A percentile compares a stretch with the other conserved stretches of the same genome.
phyloP scores from a whole-genome alignment of 2,113 vertebrate species.

The Spea bombifrons region DNA sequence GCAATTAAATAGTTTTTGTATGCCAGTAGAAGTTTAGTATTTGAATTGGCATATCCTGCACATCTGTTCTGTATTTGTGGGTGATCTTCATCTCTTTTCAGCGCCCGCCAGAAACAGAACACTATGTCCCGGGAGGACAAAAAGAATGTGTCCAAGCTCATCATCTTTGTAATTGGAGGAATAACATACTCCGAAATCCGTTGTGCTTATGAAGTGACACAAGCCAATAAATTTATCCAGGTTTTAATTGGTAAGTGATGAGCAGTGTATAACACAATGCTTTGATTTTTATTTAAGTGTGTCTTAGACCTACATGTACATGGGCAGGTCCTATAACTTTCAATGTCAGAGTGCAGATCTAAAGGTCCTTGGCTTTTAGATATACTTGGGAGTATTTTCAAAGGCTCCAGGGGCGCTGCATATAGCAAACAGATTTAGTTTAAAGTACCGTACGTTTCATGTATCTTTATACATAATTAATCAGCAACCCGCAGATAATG shows the following conservation, averaged over 20 bases:
- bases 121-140: slow-evolving; percentile 73
- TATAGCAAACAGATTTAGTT: too few relatives aligned
- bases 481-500: too few relatives aligned
- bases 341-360: background rate
- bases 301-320: too few relatives aligned
- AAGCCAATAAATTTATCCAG: slow-evolving; percentile 81
- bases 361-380: background rate
- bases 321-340: too few relatives aligned
- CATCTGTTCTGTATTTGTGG: background rate
- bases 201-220: slow-evolving; percentile 86
- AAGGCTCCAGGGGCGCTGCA: too few relatives aligned
- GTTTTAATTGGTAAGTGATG: slow-evolving; percentile 85
- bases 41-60: too few relatives aligned
- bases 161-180: slow-evolving; percentile 92
- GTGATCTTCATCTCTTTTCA: slow-evolving; percentile 43
- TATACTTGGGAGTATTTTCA: too few relatives aligned
- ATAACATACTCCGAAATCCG: slow-evolving; percentile 89
- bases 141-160: slow-evolving; percentile 76
- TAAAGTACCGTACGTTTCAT: too few relatives aligned
- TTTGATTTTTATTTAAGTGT: too few relatives aligned
- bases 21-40: too few relatives aligned
- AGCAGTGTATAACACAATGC: background rate
- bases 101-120: slow-evolving; percentile 73
- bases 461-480: too few relatives aligned
- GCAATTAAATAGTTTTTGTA: too few relatives aligned